These are phyloP conservation scores for Hyperopisus bebe DNA, from an alignment of 2,113 vertebrate genomes.

Conservation along the genomic window DNA sequence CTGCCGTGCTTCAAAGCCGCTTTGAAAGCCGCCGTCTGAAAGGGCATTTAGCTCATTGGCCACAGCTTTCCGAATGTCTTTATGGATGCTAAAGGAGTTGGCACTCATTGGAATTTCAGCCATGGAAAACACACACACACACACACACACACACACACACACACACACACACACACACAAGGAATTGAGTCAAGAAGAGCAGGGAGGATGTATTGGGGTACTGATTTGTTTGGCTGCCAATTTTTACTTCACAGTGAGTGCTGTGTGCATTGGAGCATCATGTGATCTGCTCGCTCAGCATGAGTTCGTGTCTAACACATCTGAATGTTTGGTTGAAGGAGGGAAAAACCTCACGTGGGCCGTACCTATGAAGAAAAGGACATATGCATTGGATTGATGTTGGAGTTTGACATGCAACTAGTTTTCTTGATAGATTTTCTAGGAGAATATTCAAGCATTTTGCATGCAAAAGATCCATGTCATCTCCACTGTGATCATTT, in stretches of 20 bases:
- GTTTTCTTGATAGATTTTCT: neutral
- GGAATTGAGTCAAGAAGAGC: neutral
- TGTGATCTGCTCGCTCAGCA: neutral
- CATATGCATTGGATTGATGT: too few relatives aligned
- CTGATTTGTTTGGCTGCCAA: neutral
- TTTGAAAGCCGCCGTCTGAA: conserved; percentile 12
- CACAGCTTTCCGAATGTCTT: neutral
- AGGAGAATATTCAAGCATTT: neutral
- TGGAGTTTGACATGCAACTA: neutral
- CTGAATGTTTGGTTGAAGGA: neutral
- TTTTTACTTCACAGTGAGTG: neutral
- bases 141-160: neutral
- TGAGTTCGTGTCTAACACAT: neutral
- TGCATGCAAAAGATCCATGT: neutral
- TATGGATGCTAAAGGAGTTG: conserved; percentile 13
- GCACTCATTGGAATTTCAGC: neutral
- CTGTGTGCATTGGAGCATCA: neutral
- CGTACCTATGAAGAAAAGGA: neutral
- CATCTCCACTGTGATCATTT: neutral
- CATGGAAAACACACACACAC: neutral
- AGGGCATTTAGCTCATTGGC: conserved; percentile 13
- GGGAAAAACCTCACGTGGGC: neutral
- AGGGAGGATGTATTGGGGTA: neutral
- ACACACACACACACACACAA: neutral
- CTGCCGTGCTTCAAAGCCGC: conserved; percentile 6